Base-by-base conservation (phyloP, 2,113 vertebrate genomes). In the Haemorhous mexicanus region DNA sequence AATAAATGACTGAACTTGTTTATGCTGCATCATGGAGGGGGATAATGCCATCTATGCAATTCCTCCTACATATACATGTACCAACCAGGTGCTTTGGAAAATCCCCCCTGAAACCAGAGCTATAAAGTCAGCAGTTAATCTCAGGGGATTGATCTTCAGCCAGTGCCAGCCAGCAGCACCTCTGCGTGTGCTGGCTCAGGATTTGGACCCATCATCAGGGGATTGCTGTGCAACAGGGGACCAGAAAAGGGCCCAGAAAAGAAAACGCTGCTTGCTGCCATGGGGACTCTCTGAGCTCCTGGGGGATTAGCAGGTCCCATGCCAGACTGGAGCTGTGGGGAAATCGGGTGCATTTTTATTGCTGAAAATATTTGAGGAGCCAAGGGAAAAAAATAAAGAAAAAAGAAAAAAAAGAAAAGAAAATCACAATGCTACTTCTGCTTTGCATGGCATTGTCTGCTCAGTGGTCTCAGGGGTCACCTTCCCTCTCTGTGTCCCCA, bases 261-360 rank as follows among this genome's bases (percentile, higher is more conserved):
- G 32, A 32, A 74, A 35, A 39, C 27, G 9, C 3, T 0, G 0
- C 33, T 94, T 0, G 0, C n/a, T 94, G 50, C 16, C 74, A 27
- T 3, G 1, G 35, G 27, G 26, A 59, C 4, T 28, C n/a, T 49
- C 43, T 15, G 22, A 88, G 56, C 15, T 59, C 30, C 50, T 5
- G 6, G 2, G 7, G 10, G 9, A 35, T 28, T 28, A 50, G 14
- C 26, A 53, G 27, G 23, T 76, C 49, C 62, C 32, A 18, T 20
- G 30, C 3, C 33, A 66, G 61, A 32, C 33, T 59, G 70, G 32
- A 67, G 44, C 26, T 35, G 52, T 1, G 2, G 55, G 47, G 39
- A 88, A 88, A 33, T 66, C 37, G 77, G 46, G 15, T 61, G 32
- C 4, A 16, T 78, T 93, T 79, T 61, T 52, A 76, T 33, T 61